A percentile compares a stretch with the other conserved stretches of the same genome.
Evolutionary conservation across 23 tunicate genomes (phyloP).

Genomic region (Ciona savignyi): DNA sequence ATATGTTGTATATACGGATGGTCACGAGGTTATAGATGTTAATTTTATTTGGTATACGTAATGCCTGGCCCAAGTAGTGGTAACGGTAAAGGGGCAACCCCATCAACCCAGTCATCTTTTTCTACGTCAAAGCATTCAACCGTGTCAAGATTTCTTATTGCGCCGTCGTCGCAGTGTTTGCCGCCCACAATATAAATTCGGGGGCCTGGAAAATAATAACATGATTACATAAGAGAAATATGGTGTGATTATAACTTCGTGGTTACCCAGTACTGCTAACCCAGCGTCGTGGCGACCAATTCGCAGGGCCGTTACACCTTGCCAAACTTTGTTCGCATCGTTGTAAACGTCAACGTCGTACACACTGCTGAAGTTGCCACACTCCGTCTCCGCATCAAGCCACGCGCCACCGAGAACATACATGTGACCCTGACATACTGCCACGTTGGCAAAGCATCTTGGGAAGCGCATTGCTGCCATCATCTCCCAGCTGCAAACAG

Average conservation of each 20-base stretch:
- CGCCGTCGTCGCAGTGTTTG: slow-evolving; percentile 84
- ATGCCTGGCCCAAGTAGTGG: slow-evolving; percentile 74
- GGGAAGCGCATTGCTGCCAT: slow-evolving; percentile 72
- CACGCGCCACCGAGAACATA: slow-evolving; percentile 84
- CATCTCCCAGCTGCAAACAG: slow-evolving; percentile 49
- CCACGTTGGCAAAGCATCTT: slow-evolving; percentile 77
- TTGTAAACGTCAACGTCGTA: slow-evolving; percentile 84
- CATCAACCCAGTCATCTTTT: slow-evolving; percentile 76
- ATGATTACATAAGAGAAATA: too few relatives aligned
- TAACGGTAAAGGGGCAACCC: slow-evolving; percentile 45
- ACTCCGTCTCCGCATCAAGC: slow-evolving; percentile 79
- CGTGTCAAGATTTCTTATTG: slow-evolving; percentile 62
- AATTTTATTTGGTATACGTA: slow-evolving; percentile 53
- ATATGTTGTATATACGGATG: too few relatives aligned
- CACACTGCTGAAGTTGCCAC: slow-evolving; percentile 78
- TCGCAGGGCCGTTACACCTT: slow-evolving; percentile 67
- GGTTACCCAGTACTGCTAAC: slow-evolving; percentile 74
- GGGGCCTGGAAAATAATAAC: slow-evolving; percentile 82
- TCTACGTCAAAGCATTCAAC: slow-evolving; percentile 84
- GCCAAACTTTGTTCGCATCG: slow-evolving; percentile 57
- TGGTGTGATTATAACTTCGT: too few relatives aligned
- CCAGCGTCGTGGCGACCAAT: slow-evolving; percentile 87
- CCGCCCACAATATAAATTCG: slow-evolving; percentile 84
- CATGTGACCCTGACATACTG: slow-evolving; percentile 26
- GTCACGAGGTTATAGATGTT: too few relatives aligned